Percentiles rank a stretch among this genome's conserved stretches.
These are phyloP conservation scores for Rhagonycha lutea DNA, from an alignment of 2,888 invertebrate genomes.

Conservation along the genomic window DNA sequence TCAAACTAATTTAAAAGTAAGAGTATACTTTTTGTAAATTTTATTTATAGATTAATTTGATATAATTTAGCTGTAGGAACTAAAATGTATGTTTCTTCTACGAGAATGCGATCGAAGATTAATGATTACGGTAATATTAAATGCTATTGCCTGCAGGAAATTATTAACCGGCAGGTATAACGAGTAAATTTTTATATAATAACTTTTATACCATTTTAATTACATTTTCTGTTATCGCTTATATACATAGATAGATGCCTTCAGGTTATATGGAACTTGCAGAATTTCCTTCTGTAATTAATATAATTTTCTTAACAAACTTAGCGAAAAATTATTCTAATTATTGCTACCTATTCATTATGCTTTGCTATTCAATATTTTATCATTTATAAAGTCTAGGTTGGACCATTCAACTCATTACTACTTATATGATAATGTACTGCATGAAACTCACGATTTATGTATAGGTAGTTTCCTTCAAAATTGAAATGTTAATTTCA, in stretches of 20 bases:
- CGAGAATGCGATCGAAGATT: background rate
- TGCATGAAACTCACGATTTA: background rate
- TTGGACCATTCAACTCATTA: background rate
- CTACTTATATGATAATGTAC: background rate
- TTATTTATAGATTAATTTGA: background rate
- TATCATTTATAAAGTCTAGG: background rate
- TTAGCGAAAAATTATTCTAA: background rate
- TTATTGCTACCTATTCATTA: background rate
- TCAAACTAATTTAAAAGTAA: background rate
- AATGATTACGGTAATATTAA: background rate
- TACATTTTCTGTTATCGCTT: background rate
- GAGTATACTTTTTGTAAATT: background rate
- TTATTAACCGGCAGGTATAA: background rate
- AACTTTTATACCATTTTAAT: background rate
- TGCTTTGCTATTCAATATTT: background rate
- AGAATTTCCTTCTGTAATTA: background rate
- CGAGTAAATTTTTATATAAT: background rate
- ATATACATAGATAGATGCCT: background rate
- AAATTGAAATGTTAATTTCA: background rate
- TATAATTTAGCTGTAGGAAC: background rate
- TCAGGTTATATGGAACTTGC: background rate
- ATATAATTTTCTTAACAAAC: background rate
- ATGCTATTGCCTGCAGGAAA: background rate
- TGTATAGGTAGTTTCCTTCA: background rate
- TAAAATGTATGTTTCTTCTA: background rate